Conservation (phyloP, 2,797 vertebrate species). For the Botia almorhae region DNA sequence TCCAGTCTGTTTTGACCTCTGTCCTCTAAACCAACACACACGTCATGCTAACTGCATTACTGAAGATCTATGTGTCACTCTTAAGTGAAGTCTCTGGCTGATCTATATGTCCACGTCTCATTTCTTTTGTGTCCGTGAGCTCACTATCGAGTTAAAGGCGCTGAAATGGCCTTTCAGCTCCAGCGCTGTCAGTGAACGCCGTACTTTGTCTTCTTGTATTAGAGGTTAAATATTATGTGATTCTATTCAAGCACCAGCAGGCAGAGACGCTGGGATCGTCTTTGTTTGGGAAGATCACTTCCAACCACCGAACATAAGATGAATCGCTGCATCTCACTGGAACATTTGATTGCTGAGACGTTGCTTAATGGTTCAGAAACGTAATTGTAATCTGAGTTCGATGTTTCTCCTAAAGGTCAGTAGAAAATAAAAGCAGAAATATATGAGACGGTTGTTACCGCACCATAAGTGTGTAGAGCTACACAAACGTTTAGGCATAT, state of each 20-base stretch:
- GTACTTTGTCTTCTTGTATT: conserved; percentile 42
- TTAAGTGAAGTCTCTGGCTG: conserved; percentile 23
- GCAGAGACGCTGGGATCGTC: conserved; percentile 17
- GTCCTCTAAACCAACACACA: conserved; percentile 36
- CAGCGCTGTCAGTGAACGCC: conserved; percentile 25
- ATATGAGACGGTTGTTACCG: neutral
- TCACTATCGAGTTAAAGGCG: conserved; percentile 55
- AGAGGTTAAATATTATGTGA: conserved; percentile 46
- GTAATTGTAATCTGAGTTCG: neutral
- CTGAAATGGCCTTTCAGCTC: conserved; percentile 43
- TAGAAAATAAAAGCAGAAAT: neutral
- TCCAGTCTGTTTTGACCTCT: conserved; percentile 46
- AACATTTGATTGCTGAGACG: neutral
- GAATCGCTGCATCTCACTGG: neutral
- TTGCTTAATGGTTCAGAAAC: conserved; percentile 7
- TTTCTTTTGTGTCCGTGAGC: conserved; percentile 55
- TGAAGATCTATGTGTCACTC: conserved; percentile 39
- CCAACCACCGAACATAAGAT: neutral
- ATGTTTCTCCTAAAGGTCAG: neutral
- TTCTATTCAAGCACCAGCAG: conserved; percentile 43
- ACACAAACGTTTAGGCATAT: too few species aligned
- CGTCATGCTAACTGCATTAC: conserved; percentile 45
- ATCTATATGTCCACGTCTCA: conserved; percentile 46
- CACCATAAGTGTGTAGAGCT: neutral
- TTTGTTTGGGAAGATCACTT: conserved; percentile 10